Base-by-base conservation (phyloP, 2,797 vertebrate genomes). In the Pseudomugil tenellus region DNA sequence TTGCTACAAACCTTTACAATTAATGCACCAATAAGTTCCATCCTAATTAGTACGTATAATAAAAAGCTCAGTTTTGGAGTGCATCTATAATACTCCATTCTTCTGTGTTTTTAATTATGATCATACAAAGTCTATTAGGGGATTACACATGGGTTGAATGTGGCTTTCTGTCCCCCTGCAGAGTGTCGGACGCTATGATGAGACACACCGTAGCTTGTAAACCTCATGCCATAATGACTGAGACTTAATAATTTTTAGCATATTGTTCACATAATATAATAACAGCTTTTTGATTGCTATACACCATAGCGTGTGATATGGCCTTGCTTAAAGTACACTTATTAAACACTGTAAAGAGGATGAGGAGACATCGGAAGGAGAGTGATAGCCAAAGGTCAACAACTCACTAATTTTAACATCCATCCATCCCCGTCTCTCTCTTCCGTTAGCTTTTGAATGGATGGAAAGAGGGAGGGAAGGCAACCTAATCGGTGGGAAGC, bases 401-500 rank as follows among this genome's bases (percentile, higher is more conserved):
- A 91, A 92, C 91, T 72, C 81, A 93, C 95, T 97, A 96, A 96
- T 95, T 97, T 96, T 96, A 97, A 96, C 93, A 80, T 89, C 64
- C 69, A 93, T 89, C 74, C 61, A 70, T 83, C 81, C 39, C 51
- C 58, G 63, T 76, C 67, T 29, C 55, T 72, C 67, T 41, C 59
- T 55, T 65, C 43, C 64, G 64, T 56, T 78, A 68, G 58, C 28
- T 71, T 48, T 69, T 89, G 60, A 63, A 72, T 67, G 69, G 68
- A 80, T 66, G 63, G 46, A 31, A 31, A 6, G 29, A 66, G 64
- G 41, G 39, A 76, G 56, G 65, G 52, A 92, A 93, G 93, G 90
- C 90, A 90, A 91, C 85, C 88, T 92, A 92, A 92, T 94, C 89
- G 95, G 95, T 98, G 96, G 97, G 97, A 97, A 98, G 95, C 94